Evolutionary conservation across 2,113 vertebrate species (phyloP), one percentile per base, ranked within the genome.

Genomic region (Grammatotria lemairii): DNA sequence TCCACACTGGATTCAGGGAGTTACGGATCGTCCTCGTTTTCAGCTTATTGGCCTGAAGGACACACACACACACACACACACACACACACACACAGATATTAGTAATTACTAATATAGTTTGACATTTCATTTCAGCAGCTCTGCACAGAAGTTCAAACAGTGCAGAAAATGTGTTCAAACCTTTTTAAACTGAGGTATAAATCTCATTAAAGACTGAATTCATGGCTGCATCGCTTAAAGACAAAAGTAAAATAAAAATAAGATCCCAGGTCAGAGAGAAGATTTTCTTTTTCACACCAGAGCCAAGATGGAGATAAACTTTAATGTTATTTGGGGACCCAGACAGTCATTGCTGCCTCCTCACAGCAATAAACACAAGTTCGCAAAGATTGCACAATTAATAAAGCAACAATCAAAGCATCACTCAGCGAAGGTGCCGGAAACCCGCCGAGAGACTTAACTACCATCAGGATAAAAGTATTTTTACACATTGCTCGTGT

Each of bases 21-120:
- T 98, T 98, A 47, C 97, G 95, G 79, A 97, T 97, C 3, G 97
- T 98, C 94, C 95, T 97, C 0, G 97, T 98, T 86, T 98, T 98
- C 92, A 98, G 93, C 84, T 98, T 98, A 80, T 98, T 98, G 83
- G 97, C 97, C 97, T 98, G 91, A 86, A 81, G 68, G 16, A 85
- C 35, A 83, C 10, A 80, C 8, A 85, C 23, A 83, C 11, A 9
- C 28, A 26, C 3, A 12, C 14, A 86, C 33, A 70, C 9, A 86
- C 6, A 5, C 42, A 7, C 49, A 2, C 11, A 1, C 21, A 1
- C 55, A 58, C 1, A 9, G 2, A 33, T 0, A 31, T 28, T 26
- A 23, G 8, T 17, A 11, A n/a, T 40, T 83, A 63, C 8, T 10
- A 23, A 53, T n/a, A 51, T 1, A 1, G 23, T n/a, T 81, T 7